Evolutionary conservation across 1,140 invertebrate genomes (phyloP).

Genomic region (Paraescarpia echinospica): DNA sequence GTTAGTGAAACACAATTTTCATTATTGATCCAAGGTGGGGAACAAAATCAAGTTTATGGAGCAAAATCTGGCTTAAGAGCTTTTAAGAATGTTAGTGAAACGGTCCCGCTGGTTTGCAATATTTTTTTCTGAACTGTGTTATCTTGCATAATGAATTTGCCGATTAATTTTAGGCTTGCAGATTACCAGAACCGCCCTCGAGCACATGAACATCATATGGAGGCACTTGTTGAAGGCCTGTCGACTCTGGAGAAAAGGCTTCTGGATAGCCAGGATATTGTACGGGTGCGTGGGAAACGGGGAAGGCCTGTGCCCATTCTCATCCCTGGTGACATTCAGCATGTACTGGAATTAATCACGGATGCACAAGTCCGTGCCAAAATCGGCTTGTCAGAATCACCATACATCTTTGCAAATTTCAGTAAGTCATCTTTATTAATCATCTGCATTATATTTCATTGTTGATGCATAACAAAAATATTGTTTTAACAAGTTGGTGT

Average conservation of each 20-base stretch:
- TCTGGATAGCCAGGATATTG: not conserved
- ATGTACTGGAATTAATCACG: not conserved
- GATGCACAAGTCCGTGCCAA: not conserved
- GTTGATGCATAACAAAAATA: not conserved
- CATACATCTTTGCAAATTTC: not conserved
- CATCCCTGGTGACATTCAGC: not conserved
- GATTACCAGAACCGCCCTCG: not conserved
- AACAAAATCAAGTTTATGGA: no score
- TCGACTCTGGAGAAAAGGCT: conserved; percentile 9
- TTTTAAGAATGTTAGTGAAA: no score
- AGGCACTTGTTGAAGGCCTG: not conserved
- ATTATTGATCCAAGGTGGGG: no score
- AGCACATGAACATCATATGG: not conserved
- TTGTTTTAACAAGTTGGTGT: no score
- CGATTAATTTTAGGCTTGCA: not conserved
- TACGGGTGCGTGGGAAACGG: conserved; percentile 8
- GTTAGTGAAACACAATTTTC: no score
- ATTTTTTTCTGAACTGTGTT: not conserved
- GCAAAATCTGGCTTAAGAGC: no score
- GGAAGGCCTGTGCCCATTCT: conserved; percentile 15
- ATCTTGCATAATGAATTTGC: not conserved
- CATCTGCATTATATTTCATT: not conserved
- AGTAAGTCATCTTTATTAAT: not conserved
- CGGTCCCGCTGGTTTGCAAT: no score
- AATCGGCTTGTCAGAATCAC: not conserved